Evolutionary conservation across 2,113 vertebrate species (phyloP).

Genomic region (Xenus cinereus): DNA sequence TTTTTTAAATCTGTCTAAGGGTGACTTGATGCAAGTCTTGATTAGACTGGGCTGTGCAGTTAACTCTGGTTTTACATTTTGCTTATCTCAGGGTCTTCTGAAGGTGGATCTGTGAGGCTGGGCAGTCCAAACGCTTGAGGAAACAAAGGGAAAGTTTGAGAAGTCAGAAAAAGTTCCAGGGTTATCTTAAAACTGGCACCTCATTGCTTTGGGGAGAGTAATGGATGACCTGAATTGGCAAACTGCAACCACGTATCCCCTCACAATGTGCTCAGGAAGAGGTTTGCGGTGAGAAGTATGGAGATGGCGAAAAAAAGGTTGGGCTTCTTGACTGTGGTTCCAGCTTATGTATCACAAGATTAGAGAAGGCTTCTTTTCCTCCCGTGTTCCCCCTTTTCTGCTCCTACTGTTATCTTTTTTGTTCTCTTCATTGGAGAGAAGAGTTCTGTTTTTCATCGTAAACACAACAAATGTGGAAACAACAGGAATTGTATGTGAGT

Average conservation of each 20-base stretch:
- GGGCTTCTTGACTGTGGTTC: neutral
- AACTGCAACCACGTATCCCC: rapidly evolving
- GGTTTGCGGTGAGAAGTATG: neutral
- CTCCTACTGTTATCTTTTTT: neutral
- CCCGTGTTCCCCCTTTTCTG: neutral
- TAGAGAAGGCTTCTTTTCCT: neutral
- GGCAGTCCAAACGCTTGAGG: neutral
- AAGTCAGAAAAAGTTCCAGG: neutral
- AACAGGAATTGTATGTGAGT: neutral
- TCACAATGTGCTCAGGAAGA: neutral
- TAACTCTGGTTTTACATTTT: neutral
- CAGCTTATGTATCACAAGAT: neutral
- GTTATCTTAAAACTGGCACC: neutral
- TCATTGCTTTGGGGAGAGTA: neutral
- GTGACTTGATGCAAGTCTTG: neutral
- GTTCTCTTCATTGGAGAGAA: neutral
- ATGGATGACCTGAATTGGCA: neutral
- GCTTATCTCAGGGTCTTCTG: neutral
- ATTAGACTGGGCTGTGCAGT: neutral
- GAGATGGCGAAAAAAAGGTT: neutral
- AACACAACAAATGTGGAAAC: neutral
- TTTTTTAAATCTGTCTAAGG: neutral
- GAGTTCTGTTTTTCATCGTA: neutral
- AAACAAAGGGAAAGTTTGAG: neutral
- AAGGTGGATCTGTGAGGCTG: neutral